Evolutionary conservation across 2,888 invertebrate species (phyloP), one percentile per base, ranked within the genome.

Genomic region (Melanchra persicariae): DNA sequence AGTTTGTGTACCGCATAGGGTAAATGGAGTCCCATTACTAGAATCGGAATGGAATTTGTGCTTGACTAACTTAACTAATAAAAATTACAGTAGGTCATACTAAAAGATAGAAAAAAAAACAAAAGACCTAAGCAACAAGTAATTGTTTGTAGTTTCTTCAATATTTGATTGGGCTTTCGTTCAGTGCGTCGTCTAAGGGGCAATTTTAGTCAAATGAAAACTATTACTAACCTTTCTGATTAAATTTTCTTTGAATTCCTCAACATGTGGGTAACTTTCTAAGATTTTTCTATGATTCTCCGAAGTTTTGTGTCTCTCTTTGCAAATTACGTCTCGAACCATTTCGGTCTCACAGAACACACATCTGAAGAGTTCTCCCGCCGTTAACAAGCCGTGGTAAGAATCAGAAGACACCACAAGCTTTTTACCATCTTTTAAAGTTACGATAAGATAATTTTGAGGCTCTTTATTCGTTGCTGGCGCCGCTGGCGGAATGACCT

Each of bases 361-460:
- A 66, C 94, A 94, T 84, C 88, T 90, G 58, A 86, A 91, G 51
- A 85, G 77, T 0, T 88, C 87, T 1, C 89, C 90, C 0, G 81
- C 80, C 1, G 83, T 88, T n/a, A 93, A 66, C 7, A 94, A 88
- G 0, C 93, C 92, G 66, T 94, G 89, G 72, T 93, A 93, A 0
- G 91, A 83, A 65, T 94, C 93, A 0, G 90, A 90, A 3, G 92
- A 75, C 1, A 94, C 86, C 0, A 94, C 94, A 1, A 94, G 84
- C 70, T 91, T 93, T 12, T 71, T 86, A 1, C 87, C 83, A 43
- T 85, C 87, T 73, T 90, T 92, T 45, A 94, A 73, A 54, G 92
- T 93, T 24, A 94, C 61, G 3, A 94, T 93, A 0, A 93, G 86
- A 68, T 59, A 84, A 60, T 91, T 89, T 43, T 88, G 83, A 0